Percentiles rank a stretch among this genome's conserved stretches.
phyloP scores from a whole-genome alignment of 2,888 invertebrate species.

The Leptopilina syphax region DNA sequence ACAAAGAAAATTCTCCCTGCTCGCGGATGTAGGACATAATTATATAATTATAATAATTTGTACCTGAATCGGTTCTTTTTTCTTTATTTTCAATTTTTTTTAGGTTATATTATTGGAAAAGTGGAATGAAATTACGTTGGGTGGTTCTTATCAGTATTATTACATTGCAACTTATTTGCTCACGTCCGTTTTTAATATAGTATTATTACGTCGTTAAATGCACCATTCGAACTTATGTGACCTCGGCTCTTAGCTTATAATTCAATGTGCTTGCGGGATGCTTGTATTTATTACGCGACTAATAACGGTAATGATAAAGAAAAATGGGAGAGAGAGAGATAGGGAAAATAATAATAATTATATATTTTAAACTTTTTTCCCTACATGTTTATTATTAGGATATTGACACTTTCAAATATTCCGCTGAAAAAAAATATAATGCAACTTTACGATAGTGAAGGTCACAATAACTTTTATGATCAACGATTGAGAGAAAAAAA shows the following conservation, averaged over 20 bases:
- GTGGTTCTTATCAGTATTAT: conserved; percentile 27
- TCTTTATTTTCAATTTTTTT: not conserved
- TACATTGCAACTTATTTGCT: conserved; percentile 30
- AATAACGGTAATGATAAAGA: conserved; percentile 25
- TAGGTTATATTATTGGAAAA: conserved; percentile 14
- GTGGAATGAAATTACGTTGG: conserved; percentile 20
- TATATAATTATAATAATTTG: conserved; percentile 24
- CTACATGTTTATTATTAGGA: no score
- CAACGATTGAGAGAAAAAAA: no score
- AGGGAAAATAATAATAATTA: no score
- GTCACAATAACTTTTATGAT: no score
- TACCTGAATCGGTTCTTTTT: not conserved
- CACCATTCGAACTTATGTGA: conserved; percentile 31
- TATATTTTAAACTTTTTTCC: no score
- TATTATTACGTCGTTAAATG: conserved; percentile 36
- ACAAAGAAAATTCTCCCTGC: not conserved
- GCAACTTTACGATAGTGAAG: no score
- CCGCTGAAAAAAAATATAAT: no score
- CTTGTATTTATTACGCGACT: conserved; percentile 25
- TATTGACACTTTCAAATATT: no score
- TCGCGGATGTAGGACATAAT: not conserved
- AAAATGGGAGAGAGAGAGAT: no score
- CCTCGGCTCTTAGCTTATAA: conserved; percentile 30
- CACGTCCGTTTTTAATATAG: conserved; percentile 32
- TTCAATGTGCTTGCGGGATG: conserved; percentile 26